phyloP scores from a whole-genome alignment of 2,888 invertebrate species.

The Aplocera efformata region DNA sequence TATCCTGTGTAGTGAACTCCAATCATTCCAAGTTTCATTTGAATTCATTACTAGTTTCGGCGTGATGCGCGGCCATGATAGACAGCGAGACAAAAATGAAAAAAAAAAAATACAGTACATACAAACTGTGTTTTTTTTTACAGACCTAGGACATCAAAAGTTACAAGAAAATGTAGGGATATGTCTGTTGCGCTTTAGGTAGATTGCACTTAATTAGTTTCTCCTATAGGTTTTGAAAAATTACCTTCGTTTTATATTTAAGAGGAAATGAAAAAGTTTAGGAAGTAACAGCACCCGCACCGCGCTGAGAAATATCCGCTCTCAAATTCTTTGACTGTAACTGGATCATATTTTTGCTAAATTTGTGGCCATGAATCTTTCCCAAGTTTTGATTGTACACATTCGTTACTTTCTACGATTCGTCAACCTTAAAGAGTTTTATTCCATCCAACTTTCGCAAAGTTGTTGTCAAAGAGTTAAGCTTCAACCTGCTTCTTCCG shows the following conservation, averaged over 20 bases:
- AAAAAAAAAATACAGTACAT: too few relatives aligned
- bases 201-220: too few relatives aligned
- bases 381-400: conserved; percentile 74
- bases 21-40: too few relatives aligned
- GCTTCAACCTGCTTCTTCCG: conserved; percentile 44
- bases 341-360: conserved; percentile 63
- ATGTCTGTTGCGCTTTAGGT: too few relatives aligned
- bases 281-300: conserved; percentile 35
- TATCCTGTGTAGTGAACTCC: too few relatives aligned
- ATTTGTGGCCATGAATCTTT: conserved; percentile 71
- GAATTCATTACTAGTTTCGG: too few relatives aligned
- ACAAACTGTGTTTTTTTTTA: too few relatives aligned
- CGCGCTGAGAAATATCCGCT: conserved; percentile 41
- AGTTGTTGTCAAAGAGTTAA: conserved; percentile 61
- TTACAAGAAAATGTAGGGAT: too few relatives aligned
- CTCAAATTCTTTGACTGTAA: conserved; percentile 50
- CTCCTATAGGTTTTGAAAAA: conserved; percentile 36
- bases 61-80: too few relatives aligned
- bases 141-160: too few relatives aligned
- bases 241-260: conserved; percentile 39
- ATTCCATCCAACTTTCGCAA: conserved; percentile 58
- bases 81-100: too few relatives aligned
- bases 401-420: conserved; percentile 67
- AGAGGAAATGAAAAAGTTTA: conserved; percentile 50
- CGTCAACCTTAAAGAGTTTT: conserved; percentile 61